phyloP scores from a whole-genome alignment of 53 echinoderm and acorn worm genomes.

The Mesocentrotus franciscanus region DNA sequence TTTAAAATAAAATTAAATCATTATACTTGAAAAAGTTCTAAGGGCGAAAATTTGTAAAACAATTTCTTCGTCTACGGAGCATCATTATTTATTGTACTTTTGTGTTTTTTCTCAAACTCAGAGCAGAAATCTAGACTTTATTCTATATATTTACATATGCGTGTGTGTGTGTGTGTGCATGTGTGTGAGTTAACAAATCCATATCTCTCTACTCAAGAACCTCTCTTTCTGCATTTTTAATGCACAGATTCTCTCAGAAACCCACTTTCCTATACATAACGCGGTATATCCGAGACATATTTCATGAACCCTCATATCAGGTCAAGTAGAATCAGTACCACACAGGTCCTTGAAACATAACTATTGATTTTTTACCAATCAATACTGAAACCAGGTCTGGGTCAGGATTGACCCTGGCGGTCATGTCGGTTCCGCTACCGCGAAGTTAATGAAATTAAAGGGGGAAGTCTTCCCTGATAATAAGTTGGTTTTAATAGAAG shows the following conservation, averaged over 20 bases:
- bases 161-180: no score
- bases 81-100: no score
- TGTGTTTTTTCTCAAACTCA: no score
- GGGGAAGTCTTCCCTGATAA: no score
- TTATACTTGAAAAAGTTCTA: no score
- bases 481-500: no score
- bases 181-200: neutral
- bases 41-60: no score
- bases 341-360: slow-evolving; percentile 9
- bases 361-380: neutral
- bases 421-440: neutral
- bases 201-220: neutral
- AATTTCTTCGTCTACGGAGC: no score
- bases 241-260: neutral
- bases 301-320: neutral
- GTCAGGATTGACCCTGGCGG: neutral
- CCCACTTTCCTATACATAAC: neutral
- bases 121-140: neutral
- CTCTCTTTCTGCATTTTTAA: neutral
- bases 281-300: neutral
- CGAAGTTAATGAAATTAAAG: neutral
- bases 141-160: neutral
- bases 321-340: slow-evolving; percentile 3
- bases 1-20: no score
- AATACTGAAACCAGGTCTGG: neutral